Evolutionary conservation across 2,113 vertebrate species (phyloP).

Genomic region (Ictidomys tridecemlineatus): DNA sequence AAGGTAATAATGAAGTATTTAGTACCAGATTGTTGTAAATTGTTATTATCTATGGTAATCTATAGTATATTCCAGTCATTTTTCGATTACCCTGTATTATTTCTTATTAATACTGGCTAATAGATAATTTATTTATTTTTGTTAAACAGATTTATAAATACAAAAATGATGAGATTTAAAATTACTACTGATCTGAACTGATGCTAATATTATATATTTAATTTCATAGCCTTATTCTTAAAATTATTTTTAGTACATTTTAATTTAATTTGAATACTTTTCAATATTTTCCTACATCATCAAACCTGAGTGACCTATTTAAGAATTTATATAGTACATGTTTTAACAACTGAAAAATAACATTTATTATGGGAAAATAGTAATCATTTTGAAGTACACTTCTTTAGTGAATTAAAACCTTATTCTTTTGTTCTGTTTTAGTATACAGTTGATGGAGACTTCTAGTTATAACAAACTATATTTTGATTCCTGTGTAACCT

Average conservation of each 20-base stretch:
- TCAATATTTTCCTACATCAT: neutral
- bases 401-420: neutral
- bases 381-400: slow-evolving; percentile 30
- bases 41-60: neutral
- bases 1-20: neutral
- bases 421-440: neutral
- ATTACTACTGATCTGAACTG: neutral
- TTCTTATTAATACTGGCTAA: neutral
- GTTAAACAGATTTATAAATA: neutral
- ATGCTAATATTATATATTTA: neutral
- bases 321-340: neutral
- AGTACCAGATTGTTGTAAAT: neutral
- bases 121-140: neutral
- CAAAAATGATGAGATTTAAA: neutral
- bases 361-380: neutral
- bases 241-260: slow-evolving; percentile 37
- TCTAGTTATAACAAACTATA: neutral
- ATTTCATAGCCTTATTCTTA: neutral
- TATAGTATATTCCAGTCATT: neutral
- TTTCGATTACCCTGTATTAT: neutral
- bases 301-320: neutral
- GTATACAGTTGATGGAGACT: neutral
- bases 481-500: neutral
- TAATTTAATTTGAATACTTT: neutral
- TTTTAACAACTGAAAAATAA: slow-evolving; percentile 17